Evolutionary conservation across 2,113 vertebrate species (phyloP), one percentile per base, ranked within the genome.

Genomic region (Cryptotis parvus): DNA sequence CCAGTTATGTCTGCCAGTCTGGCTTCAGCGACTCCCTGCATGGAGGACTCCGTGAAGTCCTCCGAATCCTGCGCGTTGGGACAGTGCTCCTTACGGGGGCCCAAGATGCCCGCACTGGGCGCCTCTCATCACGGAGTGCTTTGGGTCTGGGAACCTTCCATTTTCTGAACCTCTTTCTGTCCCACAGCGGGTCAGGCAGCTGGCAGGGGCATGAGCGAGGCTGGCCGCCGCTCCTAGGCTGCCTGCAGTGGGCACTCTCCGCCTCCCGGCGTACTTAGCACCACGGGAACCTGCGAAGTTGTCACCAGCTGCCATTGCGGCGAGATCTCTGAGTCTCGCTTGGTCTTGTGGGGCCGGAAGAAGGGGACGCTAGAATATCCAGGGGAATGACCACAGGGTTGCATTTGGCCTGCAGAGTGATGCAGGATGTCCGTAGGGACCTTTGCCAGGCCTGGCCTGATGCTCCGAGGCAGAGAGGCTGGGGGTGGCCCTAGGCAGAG

Each of bases 351-450:
- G 31, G 85, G 52, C 49, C 15, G 16, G n/a, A 31, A 24, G 6
- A 1, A 55, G 6, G 14, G 5, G 29, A 15, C 37, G 37, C 58
- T 18, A 0, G 9, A n/a, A 41, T 8, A 22, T 55, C 73, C 0
- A 0, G 31, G 35, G 29, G 31, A 8, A 35, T 4, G 65, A 49
- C 9, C 35, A 26, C 20, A 61, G 61, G 24, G 72, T 77, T 86
- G 73, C 35, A n/a, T 41, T 49, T 55, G 61, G 18, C 8, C 61
- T 86, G 8, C 69, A 49, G 43, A 29, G 45, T 75, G 52, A 86
- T 66, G 65, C 45, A 35, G 29, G 9, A 11, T 4, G 33, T 66
- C 77, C 52, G 1, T 31, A 12, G 76, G 70, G 63, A 52, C 63
- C 73, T 29, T 74, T 31, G 76, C 33, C 70, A 10, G 33, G 20